phyloP scores from a whole-genome alignment of 1,140 invertebrate species.

The Caerostris extrusa region DNA sequence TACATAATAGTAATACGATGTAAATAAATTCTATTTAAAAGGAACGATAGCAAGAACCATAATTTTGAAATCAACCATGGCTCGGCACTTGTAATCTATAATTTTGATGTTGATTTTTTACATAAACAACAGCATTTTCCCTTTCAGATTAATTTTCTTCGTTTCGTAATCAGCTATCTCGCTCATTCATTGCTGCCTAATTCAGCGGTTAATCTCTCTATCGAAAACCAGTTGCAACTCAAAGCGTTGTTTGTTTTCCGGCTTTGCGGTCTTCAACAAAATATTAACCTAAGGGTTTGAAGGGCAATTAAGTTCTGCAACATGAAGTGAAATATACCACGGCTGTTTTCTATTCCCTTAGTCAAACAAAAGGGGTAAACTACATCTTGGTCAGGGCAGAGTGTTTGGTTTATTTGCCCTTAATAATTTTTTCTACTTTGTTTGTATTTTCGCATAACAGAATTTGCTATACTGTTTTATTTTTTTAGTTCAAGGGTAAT shows the following conservation, averaged over 20 bases:
- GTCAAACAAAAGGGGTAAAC: constrained; percentile 29
- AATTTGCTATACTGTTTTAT: not conserved
- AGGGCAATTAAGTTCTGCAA: constrained; percentile 45
- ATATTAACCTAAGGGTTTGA: not conserved
- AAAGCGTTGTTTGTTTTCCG: constrained; percentile 12
- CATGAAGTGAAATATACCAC: not conserved
- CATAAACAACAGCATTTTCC: too few species aligned
- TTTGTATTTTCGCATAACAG: not conserved
- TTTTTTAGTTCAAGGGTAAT: not conserved
- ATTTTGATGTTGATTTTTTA: too few species aligned
- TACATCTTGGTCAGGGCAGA: not conserved
- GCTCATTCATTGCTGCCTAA: not conserved
- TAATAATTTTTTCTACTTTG: too few species aligned
- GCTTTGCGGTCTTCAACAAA: not conserved
- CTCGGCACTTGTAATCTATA: too few species aligned
- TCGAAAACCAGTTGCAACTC: constrained; percentile 4
- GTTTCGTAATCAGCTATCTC: too few species aligned
- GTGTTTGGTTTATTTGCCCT: not conserved
- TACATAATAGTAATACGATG: too few species aligned
- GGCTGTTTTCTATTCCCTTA: not conserved
- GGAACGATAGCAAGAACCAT: too few species aligned
- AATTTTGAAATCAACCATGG: too few species aligned
- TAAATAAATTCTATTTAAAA: too few species aligned
- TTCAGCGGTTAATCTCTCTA: not conserved
- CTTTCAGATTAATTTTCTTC: too few species aligned